These are phyloP conservation scores for Arion vulgaris DNA, from an alignment of 1,140 invertebrate genomes.

Conservation along the genomic window DNA sequence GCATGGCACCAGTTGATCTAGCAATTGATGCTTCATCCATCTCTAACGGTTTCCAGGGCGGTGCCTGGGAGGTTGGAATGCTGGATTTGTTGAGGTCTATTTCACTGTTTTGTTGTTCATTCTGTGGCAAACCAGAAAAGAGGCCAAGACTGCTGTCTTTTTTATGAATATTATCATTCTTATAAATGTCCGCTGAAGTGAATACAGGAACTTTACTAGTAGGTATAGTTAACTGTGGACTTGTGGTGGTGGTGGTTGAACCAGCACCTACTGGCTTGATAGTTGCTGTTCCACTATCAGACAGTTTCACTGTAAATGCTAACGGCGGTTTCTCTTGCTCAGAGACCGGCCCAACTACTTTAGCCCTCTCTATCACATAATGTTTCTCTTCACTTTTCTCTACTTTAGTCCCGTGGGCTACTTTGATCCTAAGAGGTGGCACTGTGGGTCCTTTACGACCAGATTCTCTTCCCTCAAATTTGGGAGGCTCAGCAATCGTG, in stretches of 20 bases:
- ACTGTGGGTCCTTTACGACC: conserved; percentile 32
- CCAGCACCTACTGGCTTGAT: not conserved
- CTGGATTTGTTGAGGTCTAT: not conserved
- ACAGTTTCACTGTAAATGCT: conserved; percentile 27
- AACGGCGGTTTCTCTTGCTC: conserved; percentile 30
- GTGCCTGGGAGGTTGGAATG: not conserved
- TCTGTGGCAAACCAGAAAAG: conserved; percentile 28
- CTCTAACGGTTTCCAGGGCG: conserved; percentile 1
- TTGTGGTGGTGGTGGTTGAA: not conserved
- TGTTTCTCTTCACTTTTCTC: conserved; percentile 36
- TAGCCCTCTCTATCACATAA: conserved; percentile 31
- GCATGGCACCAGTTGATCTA: conserved; percentile 10
- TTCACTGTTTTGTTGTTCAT: conserved; percentile 9
- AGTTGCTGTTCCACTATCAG: conserved; percentile 29
- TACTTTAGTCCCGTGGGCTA: conserved; percentile 24
- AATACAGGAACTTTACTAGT: not conserved
- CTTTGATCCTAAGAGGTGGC: conserved; percentile 33
- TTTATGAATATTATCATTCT: not conserved
- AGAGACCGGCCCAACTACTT: not conserved
- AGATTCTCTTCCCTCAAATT: conserved; percentile 4
- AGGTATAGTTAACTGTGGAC: not conserved
- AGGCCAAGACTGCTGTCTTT: conserved; percentile 14
- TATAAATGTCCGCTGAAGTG: not conserved
- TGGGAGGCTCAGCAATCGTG: conserved; percentile 15
- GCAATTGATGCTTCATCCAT: not conserved